Evolutionary conservation across 2,888 invertebrate species (phyloP), one percentile per base, ranked within the genome.

Genomic region (Eilema griseolum): DNA sequence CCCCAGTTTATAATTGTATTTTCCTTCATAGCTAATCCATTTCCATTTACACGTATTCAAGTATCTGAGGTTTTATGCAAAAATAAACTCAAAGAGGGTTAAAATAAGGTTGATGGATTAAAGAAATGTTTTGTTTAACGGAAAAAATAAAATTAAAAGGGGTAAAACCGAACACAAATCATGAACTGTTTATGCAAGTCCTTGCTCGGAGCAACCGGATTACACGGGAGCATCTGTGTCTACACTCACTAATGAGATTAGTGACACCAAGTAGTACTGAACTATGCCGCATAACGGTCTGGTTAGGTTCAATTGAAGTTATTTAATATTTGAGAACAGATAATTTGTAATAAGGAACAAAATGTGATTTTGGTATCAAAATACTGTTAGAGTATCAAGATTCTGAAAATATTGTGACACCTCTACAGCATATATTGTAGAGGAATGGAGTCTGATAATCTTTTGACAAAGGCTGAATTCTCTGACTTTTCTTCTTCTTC

Each of bases 221-320:
- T 91, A 91, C 88, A 82, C 73, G 82, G 83, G 85, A 88, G 86
- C 92, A 91, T 90, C 90, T 92, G 91, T 90, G 89, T 89, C 87
- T 90, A 88, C 89, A 86, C 83, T 83, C 86, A 77, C 88, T 92
- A 92, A 92, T 92, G 89, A 92, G 91, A 90, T 92, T 90, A 91
- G 87, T 85, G 84, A 86, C 87, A 88, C 87, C 87, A 86, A 86
- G 85, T 83, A 82, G 79, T 85, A 82, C 84, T 83, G 80, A 82
- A 81, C 76, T 75, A 74, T 77, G 74, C 70, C 74, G 75, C 78
- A 83, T 85, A 86, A 83, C 73, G 80, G 76, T 62, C 74, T 79
- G 79, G 83, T 63, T 74, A 79, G 79, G 83, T 84, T 83, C 77
- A 85, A 81, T 82, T 79, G 73, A 78, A 81, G 78, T 82, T 84